A percentile compares a stretch with the other conserved stretches of the same genome.
These are phyloP conservation scores for Ariolimax columbianus DNA, from an alignment of 2,888 invertebrate species.

Conservation along the genomic window DNA sequence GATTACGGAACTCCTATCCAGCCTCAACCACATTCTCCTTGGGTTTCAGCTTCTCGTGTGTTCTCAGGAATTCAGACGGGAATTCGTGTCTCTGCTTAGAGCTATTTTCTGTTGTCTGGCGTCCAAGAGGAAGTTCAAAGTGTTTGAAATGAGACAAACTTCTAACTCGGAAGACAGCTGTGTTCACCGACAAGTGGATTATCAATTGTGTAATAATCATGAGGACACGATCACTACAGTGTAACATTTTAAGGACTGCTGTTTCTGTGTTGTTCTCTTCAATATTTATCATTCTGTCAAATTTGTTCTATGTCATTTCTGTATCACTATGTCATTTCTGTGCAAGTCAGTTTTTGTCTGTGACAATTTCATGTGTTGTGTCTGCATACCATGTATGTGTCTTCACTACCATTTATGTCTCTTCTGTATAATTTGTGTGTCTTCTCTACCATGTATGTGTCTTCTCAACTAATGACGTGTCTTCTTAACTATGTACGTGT, in stretches of 20 bases:
- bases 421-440: too few species aligned
- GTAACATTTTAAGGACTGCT: background rate
- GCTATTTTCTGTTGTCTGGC: slow-evolving; percentile 46
- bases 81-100: slow-evolving; percentile 34
- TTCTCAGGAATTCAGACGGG: slow-evolving; percentile 51
- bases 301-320: background rate
- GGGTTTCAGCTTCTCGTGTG: slow-evolving; percentile 54
- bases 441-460: too few species aligned
- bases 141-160: slow-evolving; percentile 55
- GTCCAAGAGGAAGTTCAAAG: slow-evolving; percentile 54
- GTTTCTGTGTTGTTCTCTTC: background rate
- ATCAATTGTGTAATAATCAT: slow-evolving; percentile 56
- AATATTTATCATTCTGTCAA: background rate
- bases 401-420: too few species aligned
- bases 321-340: background rate
- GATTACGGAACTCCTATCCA: slow-evolving; percentile 55
- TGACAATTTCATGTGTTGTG: too few species aligned
- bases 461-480: too few species aligned
- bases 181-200: slow-evolving; percentile 55
- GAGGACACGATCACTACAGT: slow-evolving; percentile 26
- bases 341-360: too few species aligned
- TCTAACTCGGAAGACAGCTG: slow-evolving; percentile 42
- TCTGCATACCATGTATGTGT: too few species aligned
- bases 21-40: slow-evolving; percentile 54
- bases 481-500: too few species aligned